Evolutionary conservation across 2,888 invertebrate species (phyloP).

Genomic region (Macaria notata): DNA sequence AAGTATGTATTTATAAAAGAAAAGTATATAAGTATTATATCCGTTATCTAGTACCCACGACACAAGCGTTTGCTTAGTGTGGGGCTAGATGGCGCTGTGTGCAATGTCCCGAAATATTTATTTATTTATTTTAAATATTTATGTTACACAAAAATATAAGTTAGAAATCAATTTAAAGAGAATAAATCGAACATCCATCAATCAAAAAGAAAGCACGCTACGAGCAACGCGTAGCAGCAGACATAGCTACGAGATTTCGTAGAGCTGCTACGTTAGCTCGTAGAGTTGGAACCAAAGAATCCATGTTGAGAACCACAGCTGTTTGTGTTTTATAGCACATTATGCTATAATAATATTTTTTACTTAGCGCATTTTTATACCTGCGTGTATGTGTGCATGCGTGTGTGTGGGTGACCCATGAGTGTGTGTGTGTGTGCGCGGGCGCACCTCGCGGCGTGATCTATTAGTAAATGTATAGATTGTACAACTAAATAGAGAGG

Average conservation of each 20-base stretch:
- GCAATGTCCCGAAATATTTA: too few species aligned
- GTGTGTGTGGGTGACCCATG: conserved; percentile 23
- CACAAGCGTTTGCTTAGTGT: too few species aligned
- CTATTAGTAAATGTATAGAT: conserved; percentile 23
- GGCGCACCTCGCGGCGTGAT: conserved; percentile 44
- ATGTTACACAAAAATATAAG: too few species aligned
- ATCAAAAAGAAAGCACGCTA: conserved; percentile 33
- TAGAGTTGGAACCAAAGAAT: conserved; percentile 25
- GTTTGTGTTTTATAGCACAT: conserved; percentile 76
- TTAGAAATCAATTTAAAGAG: too few species aligned
- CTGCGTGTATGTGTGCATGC: conserved; percentile 36
- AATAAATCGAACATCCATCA: neutral
- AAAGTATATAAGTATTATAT: too few species aligned
- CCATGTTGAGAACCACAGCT: conserved; percentile 61
- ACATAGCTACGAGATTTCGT: conserved; percentile 34
- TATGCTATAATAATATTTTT: conserved; percentile 80
- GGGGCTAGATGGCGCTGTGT: too few species aligned
- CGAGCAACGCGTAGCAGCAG: conserved; percentile 36
- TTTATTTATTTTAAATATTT: too few species aligned
- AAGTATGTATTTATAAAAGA: too few species aligned
- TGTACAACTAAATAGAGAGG: conserved; percentile 7
- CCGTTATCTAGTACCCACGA: too few species aligned
- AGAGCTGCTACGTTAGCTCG: conserved; percentile 33
- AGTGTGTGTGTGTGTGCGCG: conserved; percentile 46
- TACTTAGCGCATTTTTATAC: conserved; percentile 78